Percentiles rank a stretch among this genome's conserved stretches.
Evolutionary conservation across 2,113 vertebrate genomes (phyloP).

Genomic region (Zosterops pallidus): DNA sequence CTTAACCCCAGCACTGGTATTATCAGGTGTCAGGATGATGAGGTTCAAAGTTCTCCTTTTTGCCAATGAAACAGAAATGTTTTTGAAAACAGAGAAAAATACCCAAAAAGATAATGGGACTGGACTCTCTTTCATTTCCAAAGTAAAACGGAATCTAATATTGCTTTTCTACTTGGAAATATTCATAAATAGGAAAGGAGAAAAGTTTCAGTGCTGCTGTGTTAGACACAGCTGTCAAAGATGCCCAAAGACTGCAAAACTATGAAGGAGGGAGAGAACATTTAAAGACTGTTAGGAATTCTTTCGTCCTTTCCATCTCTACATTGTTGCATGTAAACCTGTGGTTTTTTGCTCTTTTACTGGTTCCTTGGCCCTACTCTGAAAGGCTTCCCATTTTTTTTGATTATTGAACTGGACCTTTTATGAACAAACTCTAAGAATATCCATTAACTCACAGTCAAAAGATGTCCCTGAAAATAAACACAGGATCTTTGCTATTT

Average conservation of each 20-base stretch:
- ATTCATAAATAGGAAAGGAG: neutral
- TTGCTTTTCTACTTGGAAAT: neutral
- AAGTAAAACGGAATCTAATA: neutral
- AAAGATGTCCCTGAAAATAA: neutral
- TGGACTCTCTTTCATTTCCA: neutral
- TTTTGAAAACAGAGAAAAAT: neutral
- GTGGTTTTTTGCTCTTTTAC: neutral
- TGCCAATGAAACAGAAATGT: neutral
- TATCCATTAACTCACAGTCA: neutral
- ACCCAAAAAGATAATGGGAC: neutral
- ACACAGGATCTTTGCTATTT: neutral
- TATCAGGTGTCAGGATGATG: neutral
- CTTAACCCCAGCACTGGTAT: no score
- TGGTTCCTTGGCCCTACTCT: neutral
- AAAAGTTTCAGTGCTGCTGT: neutral
- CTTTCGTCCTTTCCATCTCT: neutral
- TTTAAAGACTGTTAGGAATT: neutral
- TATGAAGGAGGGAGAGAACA: neutral
- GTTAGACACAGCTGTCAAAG: neutral
- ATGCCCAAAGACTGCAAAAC: neutral
- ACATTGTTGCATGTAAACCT: fast-evolving
- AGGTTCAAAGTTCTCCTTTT: neutral
- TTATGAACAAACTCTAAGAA: neutral
- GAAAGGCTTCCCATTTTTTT: neutral
- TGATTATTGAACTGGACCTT: neutral